phyloP scores from a whole-genome alignment of 2,113 vertebrate genomes.

The Anguilla rostrata region DNA sequence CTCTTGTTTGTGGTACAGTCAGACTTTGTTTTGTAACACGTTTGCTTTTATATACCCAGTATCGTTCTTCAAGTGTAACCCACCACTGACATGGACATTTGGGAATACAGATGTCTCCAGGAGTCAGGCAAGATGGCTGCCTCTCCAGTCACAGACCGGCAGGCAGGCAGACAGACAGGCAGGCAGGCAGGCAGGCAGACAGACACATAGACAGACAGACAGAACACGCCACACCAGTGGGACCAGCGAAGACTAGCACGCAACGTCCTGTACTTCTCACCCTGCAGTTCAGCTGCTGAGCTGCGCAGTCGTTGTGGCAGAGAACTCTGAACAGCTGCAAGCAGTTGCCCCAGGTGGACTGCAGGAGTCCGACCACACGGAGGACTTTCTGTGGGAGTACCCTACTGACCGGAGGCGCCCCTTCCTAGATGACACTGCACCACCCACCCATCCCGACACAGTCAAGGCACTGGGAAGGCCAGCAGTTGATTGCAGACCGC shows the following conservation, averaged over 20 bases:
- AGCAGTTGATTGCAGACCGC: background rate
- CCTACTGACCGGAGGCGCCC: background rate
- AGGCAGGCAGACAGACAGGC: background rate
- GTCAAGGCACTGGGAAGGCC: background rate
- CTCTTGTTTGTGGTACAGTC: background rate
- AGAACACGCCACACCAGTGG: background rate
- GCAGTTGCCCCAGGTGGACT: no score
- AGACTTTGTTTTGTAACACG: background rate
- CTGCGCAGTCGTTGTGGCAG: no score
- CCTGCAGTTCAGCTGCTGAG: no score
- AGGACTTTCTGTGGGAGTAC: background rate
- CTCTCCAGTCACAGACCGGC: constrained; percentile 19
- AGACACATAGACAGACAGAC: background rate
- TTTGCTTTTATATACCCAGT: background rate
- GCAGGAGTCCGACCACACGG: no score
- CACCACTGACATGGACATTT: background rate
- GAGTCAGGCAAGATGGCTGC: constrained; percentile 24
- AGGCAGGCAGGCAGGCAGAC: no score
- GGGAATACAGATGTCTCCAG: background rate
- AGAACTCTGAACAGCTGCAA: no score
- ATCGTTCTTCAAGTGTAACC: background rate
- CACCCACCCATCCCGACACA: background rate
- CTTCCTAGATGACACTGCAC: background rate
- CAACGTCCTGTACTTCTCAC: no score
- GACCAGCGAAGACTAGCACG: no score